Evolutionary conservation across 2,113 vertebrate genomes (phyloP), one percentile per base, ranked within the genome.

Genomic region (Motacilla alba): DNA sequence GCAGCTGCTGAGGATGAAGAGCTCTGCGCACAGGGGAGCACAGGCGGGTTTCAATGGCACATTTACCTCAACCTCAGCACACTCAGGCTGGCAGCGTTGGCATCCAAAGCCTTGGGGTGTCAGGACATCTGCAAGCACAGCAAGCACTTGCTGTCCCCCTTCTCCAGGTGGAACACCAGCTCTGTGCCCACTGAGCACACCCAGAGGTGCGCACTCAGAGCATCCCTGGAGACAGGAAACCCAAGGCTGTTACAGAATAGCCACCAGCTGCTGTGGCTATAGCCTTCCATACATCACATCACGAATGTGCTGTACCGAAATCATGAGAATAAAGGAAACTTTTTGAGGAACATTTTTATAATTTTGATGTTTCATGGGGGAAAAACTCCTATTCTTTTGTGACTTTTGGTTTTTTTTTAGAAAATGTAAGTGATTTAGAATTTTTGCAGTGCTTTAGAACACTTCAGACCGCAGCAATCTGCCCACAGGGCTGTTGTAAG

Each of bases 21-120:
- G 44, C 55, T 18, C 60, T n/a, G 7, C 9, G 4, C 21, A 0
- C 55, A 0, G n/a, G 3, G 5, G 6, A 31, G 31, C 5, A 1
- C 47, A 7, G 18, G 3, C 1, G 26, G 64, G 15, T 7, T 62
- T 16, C 18, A 30, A 1, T 16, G 58, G 56, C 35, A 11, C 44
- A 0, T 26, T 20, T 5, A 58, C 16, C 50, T 15, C 56, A 55
- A 8, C 66, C 58, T 39, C 62, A 7, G 49, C n/a, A 6, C 6
- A 31, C 6, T 5, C 4, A 3, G 31, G 31, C 43, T 30, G 1
- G 33, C 7, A 44, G 14, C 2, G 18, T 4, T 46, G 62, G 19
- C 75, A 39, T 6, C 35, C 55, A 28, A 14, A 60, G 10, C 21
- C 35, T 10, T 14, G 66, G 30, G 33, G 6, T 3, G 15, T 6